Conservation (phyloP, 2,797 vertebrate species). For the Acomys russatus region DNA sequence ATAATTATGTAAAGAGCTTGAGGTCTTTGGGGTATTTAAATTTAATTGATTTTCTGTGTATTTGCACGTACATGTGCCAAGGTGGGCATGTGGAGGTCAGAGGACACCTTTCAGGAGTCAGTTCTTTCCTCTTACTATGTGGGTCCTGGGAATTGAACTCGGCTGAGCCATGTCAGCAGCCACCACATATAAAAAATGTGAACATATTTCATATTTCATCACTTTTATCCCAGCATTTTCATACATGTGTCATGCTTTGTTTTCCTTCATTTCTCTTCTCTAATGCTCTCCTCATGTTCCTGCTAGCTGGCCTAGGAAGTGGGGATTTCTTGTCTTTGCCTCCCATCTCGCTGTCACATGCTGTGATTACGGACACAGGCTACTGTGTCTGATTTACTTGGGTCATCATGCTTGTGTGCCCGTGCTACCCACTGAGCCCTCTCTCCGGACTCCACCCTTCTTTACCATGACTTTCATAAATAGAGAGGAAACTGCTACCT, state of each 20-base stretch:
- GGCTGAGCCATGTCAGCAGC: neutral
- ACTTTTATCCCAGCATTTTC: too few relatives aligned
- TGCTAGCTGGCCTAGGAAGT: neutral
- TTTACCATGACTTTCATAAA: conserved; percentile 20
- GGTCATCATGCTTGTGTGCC: neutral
- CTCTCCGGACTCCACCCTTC: neutral
- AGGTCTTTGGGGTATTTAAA: conserved; percentile 40
- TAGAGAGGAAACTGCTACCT: conserved; percentile 90
- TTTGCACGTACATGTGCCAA: neutral
- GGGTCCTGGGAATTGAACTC: neutral
- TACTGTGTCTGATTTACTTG: neutral
- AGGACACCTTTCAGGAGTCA: neutral
- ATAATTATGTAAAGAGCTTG: neutral
- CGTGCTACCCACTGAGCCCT: neutral
- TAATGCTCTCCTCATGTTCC: neutral
- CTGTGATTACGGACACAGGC: neutral
- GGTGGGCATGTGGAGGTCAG: neutral
- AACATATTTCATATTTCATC: neutral
- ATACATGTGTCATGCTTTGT: neutral
- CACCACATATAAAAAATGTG: neutral
- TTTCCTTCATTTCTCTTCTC: neutral
- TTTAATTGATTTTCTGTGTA: neutral
- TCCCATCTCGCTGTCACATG: neutral
- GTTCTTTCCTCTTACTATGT: neutral
- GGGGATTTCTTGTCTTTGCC: neutral